Base-by-base conservation (phyloP, 2,888 invertebrate species). In the Caenorhabditis japonica region DNA sequence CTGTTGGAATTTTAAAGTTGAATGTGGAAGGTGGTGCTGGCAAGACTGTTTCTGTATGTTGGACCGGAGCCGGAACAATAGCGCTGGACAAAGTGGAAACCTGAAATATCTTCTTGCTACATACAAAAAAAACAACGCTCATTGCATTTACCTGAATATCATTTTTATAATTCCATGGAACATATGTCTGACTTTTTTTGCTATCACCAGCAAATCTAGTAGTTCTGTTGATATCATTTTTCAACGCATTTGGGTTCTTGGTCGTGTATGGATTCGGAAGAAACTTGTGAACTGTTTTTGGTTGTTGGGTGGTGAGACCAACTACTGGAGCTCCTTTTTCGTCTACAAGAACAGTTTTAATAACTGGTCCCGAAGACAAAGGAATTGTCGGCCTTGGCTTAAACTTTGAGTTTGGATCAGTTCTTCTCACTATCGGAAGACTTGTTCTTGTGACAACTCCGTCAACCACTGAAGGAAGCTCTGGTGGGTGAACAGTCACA, bases 211-310 rank as follows among this genome's bases (percentile, higher is more conserved):
- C 49, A 5, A 64, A 66, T 56, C 73, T 47, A 3, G 73, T 73
- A 4, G 73, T 73, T 46, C 73, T 55, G 3, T 60, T 55, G 2
- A 34, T 33, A n/a, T 62, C 62, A 19, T 60, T 64, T 38, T 56
- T 56, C 47, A 55, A 15, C 2, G 44, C 19, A 41, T 62, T 62
- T 44, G 71, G 56, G 17, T 56, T 71, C 34, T 58, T 62, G 3
- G 59, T 59, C 8, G 68, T 66, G 17, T 66, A 73, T 4, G 73
- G 66, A 21, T 73, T 73, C 8, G 73, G 73, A 1, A 73, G 25
- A n/a, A 73, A 73, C 30, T 73, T 73, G 33, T 62, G 71, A 3
- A 59, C 55, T n/a, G 52, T 27, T 38, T 52, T 60, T 27, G 55
- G 30, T 23, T n/a, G 38, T 33, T 47, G 23, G 10, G 71, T 51